These are phyloP conservation scores for Cotesia congregata DNA, from an alignment of 2,888 invertebrate genomes.

Conservation along the genomic window DNA sequence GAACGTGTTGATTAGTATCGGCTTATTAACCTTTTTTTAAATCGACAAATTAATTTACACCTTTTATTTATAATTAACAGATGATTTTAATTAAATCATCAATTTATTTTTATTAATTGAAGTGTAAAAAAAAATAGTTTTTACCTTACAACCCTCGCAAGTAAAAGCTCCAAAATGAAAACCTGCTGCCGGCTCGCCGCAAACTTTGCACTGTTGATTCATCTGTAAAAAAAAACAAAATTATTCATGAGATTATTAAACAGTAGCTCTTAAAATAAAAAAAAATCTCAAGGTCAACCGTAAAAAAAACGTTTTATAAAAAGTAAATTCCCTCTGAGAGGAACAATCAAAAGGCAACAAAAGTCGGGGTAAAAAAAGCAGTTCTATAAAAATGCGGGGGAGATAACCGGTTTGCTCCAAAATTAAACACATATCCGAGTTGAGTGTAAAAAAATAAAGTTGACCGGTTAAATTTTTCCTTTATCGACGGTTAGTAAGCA, in stretches of 20 bases:
- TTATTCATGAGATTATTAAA: constrained; percentile 44
- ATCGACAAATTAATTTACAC: constrained; percentile 16
- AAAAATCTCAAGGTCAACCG: constrained; percentile 27
- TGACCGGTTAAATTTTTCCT: constrained; percentile 7
- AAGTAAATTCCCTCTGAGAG: constrained; percentile 4
- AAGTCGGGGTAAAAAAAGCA: constrained; percentile 20
- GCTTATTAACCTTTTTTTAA: constrained; percentile 57
- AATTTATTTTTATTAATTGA: neutral
- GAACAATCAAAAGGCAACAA: constrained; percentile 30
- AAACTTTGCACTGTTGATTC: constrained; percentile 69
- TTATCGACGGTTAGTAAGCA: neutral
- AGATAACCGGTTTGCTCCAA: constrained; percentile 38
- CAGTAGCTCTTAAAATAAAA: constrained; percentile 31
- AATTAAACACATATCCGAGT: constrained; percentile 1
- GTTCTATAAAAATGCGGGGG: constrained; percentile 27
- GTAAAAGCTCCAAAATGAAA: constrained; percentile 69
- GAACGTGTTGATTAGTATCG: constrained; percentile 51
- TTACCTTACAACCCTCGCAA: constrained; percentile 69
- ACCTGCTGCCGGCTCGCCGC: constrained; percentile 68
- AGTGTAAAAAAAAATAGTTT: constrained; percentile 22
- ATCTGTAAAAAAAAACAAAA: constrained; percentile 62
- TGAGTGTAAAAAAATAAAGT: constrained; percentile 17
- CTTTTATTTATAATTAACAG: neutral
- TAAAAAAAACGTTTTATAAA: neutral
- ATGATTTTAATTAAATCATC: neutral